Percentiles rank a stretch among this genome's conserved stretches.
Evolutionary conservation across 2,888 invertebrate genomes (phyloP).

Genomic region (Coelinius sp.): DNA sequence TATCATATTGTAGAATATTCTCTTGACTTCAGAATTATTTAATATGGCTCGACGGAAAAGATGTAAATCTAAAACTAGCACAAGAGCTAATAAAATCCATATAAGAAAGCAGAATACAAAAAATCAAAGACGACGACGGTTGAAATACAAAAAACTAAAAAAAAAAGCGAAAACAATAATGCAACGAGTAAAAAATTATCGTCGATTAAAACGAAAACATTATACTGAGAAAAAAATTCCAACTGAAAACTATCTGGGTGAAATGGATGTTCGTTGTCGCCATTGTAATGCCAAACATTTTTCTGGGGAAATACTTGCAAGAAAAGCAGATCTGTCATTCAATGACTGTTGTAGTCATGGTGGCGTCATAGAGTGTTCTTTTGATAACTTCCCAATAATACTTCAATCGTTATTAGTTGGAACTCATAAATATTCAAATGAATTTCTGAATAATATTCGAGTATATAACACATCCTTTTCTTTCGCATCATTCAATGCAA

Average conservation of each 20-base stretch:
- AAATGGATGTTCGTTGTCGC: background rate
- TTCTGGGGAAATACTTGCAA: background rate
- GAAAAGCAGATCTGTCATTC: background rate
- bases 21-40: too few relatives aligned
- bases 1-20: too few relatives aligned
- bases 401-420: background rate
- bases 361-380: background rate
- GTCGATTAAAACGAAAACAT: background rate
- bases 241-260: background rate
- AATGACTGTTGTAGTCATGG: background rate
- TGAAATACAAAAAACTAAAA: background rate
- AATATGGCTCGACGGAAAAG: background rate
- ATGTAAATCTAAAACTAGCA: too few relatives aligned
- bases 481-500: background rate
- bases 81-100: too few relatives aligned
- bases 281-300: conserved; percentile 2
- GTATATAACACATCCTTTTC: background rate
- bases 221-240: background rate
- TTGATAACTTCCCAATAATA: background rate
- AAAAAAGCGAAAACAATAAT: background rate
- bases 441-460: background rate
- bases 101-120: background rate
- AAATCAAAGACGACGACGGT: background rate
- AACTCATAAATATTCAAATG: background rate
- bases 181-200: background rate